Conservation (phyloP, 1,140 invertebrate species). For the Drosophila ercepeae region DNA sequence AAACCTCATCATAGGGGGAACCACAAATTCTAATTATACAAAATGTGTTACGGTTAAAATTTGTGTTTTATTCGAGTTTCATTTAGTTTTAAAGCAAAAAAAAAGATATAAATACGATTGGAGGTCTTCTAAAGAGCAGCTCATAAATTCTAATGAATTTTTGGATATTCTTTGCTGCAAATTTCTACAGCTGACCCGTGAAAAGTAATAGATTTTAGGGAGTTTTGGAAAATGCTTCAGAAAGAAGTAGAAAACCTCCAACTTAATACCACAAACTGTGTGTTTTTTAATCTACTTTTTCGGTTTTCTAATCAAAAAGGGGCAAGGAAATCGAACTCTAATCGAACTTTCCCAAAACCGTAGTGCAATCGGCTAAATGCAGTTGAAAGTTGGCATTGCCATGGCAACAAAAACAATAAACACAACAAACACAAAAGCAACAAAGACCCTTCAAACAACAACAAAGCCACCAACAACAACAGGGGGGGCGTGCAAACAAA, state of each 20-base stretch:
- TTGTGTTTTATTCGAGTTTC: no score
- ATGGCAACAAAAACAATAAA: slow-evolving; percentile 58
- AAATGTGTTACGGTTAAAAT: no score
- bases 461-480: slow-evolving; percentile 38
- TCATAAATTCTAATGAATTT: no score
- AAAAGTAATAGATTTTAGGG: no score
- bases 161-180: no score
- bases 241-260: no score
- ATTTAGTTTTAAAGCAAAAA: no score
- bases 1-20: slow-evolving; percentile 5
- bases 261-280: background rate
- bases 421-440: slow-evolving; percentile 11
- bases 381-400: slow-evolving; percentile 60
- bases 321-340: slow-evolving; percentile 18
- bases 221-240: no score
- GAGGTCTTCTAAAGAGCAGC: no score
- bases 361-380: slow-evolving; percentile 54
- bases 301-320: slow-evolving; percentile 15
- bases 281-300: background rate
- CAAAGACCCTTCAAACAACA: slow-evolving; percentile 31
- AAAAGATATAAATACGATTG: no score
- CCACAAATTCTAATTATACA: slow-evolving; percentile 21
- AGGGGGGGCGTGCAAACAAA: slow-evolving; percentile 74
- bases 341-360: slow-evolving; percentile 39
- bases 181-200: no score